These are phyloP conservation scores for Polydrusus cervinus DNA, from an alignment of 2,888 invertebrate species.

Conservation along the genomic window DNA sequence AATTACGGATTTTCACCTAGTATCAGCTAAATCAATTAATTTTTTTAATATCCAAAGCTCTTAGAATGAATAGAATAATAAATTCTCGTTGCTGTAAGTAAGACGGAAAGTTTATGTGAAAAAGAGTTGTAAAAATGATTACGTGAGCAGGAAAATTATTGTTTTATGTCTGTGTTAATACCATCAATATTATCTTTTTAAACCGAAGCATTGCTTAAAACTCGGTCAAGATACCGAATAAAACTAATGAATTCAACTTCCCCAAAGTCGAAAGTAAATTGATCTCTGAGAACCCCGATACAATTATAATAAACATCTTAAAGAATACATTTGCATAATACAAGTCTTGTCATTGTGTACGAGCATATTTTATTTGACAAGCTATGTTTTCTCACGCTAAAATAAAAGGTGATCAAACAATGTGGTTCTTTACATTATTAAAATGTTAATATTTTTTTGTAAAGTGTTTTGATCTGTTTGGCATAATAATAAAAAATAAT, in stretches of 20 bases:
- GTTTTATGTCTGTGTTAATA: too few relatives aligned
- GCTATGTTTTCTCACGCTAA: conserved; percentile 18
- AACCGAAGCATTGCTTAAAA: background rate
- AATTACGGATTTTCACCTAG: too few relatives aligned
- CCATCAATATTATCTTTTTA: background rate
- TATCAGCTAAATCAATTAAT: too few relatives aligned
- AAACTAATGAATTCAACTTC: background rate
- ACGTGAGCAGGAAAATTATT: too few relatives aligned
- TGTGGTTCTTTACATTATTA: conserved; percentile 4
- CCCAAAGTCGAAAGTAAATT: background rate
- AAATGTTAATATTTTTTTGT: background rate
- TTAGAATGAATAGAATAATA: too few relatives aligned
- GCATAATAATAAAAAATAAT: background rate
- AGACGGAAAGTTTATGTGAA: too few relatives aligned
- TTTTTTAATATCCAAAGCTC: too few relatives aligned
- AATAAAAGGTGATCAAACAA: conserved; percentile 16
- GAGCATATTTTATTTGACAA: conserved; percentile 16
- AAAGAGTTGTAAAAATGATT: too few relatives aligned
- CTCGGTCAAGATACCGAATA: background rate
- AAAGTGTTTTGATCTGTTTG: background rate
- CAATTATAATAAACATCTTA: conserved; percentile 15
- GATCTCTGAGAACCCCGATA: conserved; percentile 3
- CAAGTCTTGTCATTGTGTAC: conserved; percentile 14
- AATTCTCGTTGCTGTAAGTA: too few relatives aligned
- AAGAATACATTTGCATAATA: conserved; percentile 13